Conservation (phyloP, 2,113 vertebrate species). For the Capreolus pygargus region DNA sequence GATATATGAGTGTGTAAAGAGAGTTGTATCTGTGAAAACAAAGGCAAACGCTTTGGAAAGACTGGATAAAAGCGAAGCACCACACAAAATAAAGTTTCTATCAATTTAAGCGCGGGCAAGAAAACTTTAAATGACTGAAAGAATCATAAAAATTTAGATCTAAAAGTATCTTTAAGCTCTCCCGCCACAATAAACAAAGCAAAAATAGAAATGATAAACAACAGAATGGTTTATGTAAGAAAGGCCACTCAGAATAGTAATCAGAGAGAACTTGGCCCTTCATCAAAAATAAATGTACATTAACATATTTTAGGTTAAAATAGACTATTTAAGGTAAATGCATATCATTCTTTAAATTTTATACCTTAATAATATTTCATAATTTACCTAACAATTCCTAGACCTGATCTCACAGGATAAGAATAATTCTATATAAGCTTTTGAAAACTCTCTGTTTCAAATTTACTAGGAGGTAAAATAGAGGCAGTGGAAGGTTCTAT, state of each 20-base stretch:
- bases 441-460: neutral
- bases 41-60: slow-evolving; percentile 2
- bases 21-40: neutral
- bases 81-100: neutral
- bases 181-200: neutral
- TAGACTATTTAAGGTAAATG: neutral
- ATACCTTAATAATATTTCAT: neutral
- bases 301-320: slow-evolving; percentile 1
- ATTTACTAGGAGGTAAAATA: neutral
- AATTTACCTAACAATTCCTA: neutral
- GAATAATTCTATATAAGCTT: neutral
- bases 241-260: neutral
- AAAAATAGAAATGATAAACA: neutral
- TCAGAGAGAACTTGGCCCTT: neutral
- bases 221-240: neutral
- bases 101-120: neutral
- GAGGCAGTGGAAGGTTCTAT: neutral
- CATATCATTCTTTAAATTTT: neutral
- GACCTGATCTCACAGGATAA: neutral
- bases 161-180: neutral
- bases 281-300: neutral
- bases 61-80: neutral
- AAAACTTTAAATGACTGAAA: neutral
- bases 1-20: neutral
- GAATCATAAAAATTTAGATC: neutral